Percentiles rank a stretch among this genome's conserved stretches.
Evolutionary conservation across 2,113 vertebrate species (phyloP).

Genomic region (Colius striatus): DNA sequence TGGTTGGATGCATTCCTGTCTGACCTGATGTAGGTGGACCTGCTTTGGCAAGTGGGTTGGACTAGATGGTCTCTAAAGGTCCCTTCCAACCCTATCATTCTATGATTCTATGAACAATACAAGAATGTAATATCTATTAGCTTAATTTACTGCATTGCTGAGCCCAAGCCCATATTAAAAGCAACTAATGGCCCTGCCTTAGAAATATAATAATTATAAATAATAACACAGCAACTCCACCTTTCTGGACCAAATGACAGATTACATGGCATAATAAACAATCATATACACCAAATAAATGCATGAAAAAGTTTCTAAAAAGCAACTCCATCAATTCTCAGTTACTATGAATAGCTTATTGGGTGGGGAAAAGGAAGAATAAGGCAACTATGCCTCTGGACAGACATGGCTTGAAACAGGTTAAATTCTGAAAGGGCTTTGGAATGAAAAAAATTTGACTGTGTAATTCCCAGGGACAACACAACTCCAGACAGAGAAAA

Average conservation of each 20-base stretch:
- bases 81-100: no score
- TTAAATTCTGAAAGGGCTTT: not conserved
- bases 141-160: not conserved
- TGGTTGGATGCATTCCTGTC: no score
- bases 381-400: not conserved
- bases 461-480: not conserved
- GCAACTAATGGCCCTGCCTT: not conserved
- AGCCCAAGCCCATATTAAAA: not conserved
- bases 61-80: no score
- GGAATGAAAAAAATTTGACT: not conserved
- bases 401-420: not conserved
- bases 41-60: no score
- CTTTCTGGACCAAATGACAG: not conserved
- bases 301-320: not conserved
- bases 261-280: not conserved
- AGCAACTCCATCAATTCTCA: not conserved
- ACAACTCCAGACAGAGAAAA: not conserved
- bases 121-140: not conserved
- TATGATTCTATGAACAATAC: not conserved
- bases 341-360: not conserved
- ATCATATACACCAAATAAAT: not conserved
- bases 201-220: not conserved
- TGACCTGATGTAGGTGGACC: no score
- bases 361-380: not conserved
- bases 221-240: not conserved